Evolutionary conservation across 2,797 vertebrate species (phyloP), one percentile per base, ranked within the genome.

Genomic region (Alfaro cultratus): DNA sequence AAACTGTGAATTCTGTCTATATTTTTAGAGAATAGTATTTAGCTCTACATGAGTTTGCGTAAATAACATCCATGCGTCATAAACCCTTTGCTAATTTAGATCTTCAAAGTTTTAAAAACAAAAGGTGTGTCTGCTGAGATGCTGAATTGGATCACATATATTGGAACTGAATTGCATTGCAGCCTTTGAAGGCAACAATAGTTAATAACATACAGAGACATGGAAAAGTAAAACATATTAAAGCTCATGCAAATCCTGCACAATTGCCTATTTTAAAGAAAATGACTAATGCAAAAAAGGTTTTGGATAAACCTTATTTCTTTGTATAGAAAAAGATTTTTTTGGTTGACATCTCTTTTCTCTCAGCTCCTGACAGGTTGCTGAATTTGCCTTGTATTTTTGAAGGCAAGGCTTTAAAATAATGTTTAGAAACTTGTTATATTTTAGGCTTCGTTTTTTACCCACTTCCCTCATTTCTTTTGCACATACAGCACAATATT

Each of bases 1-100:
- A 53, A 53, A 53, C 51, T 53, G 23, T 53, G 36, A 41, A 62
- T 75, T 72, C 72, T 18, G 75, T 45, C 51, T 57, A 39, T 29
- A 46, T 26, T 39, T 46, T 60, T 39, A 47, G 74, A 9, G 57
- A 46, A 47, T n/a, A 45, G 53, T n/a, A 55, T 29, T 31, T 15
- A 34, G 31, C 2, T 34, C 60, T 23, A 5, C 23, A 67, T 12
- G 1, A 68, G 36, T 18, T 41, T 23, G 18, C 8, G 15, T 34
- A 36, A 36, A 36, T 10, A 64, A 64, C 12, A 4, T 26, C 36
- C 64, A 68, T 39, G 36, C 21, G 39, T 68, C 23, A 41, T 6
- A 12, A 41, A 41, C 7, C 1, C 36, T 26, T 68, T 12, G 12
- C 8, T 18, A 36, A 21, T 39, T 36, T 64, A 21, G 31, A 36